Percentiles rank a stretch among this genome's conserved stretches.
Evolutionary conservation across 2,888 invertebrate genomes (phyloP).

Genomic region (Salticus scenicus): DNA sequence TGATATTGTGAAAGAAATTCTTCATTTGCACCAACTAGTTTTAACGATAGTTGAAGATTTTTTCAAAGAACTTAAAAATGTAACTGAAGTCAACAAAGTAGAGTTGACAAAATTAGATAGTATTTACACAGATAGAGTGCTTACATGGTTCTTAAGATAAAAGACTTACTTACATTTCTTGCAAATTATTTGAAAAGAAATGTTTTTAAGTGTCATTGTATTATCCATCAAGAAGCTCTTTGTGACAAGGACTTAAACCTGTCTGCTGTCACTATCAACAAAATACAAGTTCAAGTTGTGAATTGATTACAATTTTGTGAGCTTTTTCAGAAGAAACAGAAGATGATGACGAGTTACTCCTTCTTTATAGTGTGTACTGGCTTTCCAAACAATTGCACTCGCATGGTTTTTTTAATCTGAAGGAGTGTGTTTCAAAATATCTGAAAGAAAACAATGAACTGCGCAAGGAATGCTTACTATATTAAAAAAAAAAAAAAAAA

Average conservation of each 20-base stretch:
- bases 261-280: background rate
- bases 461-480: too few species aligned
- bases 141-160: background rate
- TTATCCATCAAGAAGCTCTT: conserved; percentile 10
- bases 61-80: too few species aligned
- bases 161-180: too few species aligned
- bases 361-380: background rate
- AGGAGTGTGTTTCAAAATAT: background rate
- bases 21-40: conserved; percentile 8
- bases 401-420: background rate
- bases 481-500: too few species aligned
- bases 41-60: background rate
- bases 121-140: background rate
- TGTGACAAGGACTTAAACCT: background rate
- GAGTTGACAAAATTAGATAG: too few species aligned
- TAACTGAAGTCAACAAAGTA: too few species aligned
- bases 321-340: background rate
- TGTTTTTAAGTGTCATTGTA: background rate
- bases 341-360: background rate
- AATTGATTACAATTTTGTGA: background rate
- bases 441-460: background rate
- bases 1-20: background rate
- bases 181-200: background rate
- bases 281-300: background rate
- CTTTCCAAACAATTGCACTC: background rate